phyloP scores from a whole-genome alignment of 2,888 invertebrate genomes.

The Leptura quadrifasciata region DNA sequence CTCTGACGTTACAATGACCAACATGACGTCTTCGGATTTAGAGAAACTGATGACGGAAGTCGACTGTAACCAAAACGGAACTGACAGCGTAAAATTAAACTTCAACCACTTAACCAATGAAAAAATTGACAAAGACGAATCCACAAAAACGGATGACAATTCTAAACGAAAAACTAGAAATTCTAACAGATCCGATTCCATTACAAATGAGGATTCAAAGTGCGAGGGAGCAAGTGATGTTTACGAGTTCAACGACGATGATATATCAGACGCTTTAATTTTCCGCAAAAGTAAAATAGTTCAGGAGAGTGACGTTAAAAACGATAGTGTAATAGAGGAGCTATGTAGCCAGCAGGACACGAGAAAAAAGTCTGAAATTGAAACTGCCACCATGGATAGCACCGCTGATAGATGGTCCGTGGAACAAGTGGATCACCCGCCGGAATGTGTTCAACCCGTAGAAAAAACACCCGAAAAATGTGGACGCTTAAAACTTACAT shows the following conservation, averaged over 20 bases:
- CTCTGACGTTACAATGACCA: conserved; percentile 12
- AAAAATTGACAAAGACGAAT: background rate
- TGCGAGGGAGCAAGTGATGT: conserved; percentile 69
- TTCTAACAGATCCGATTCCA: conserved; percentile 36
- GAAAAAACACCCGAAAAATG: conserved; percentile 68
- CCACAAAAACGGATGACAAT: conserved; percentile 6
- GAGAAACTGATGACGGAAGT: conserved; percentile 43
- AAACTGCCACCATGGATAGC: conserved; percentile 67
- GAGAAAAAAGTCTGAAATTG: conserved; percentile 57
- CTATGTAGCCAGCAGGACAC: conserved; percentile 42
- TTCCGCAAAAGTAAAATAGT: conserved; percentile 55
- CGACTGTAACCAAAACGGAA: conserved; percentile 64
- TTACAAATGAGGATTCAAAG: conserved; percentile 42
- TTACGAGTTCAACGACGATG: conserved; percentile 68
- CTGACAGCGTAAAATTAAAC: conserved; percentile 48
- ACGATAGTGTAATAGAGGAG: conserved; percentile 48
- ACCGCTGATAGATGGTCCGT: conserved; percentile 67
- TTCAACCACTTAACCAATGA: conserved; percentile 31
- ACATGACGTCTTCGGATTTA: conserved; percentile 35
- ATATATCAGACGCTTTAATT: conserved; percentile 52
- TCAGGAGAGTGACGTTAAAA: conserved; percentile 39
- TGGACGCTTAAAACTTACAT: conserved; percentile 83
- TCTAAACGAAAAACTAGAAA: conserved; percentile 44
- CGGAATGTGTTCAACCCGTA: conserved; percentile 59
- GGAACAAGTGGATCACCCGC: conserved; percentile 47